These are phyloP conservation scores for Subacronicta megacephala DNA, from an alignment of 2,888 invertebrate species.

Conservation along the genomic window DNA sequence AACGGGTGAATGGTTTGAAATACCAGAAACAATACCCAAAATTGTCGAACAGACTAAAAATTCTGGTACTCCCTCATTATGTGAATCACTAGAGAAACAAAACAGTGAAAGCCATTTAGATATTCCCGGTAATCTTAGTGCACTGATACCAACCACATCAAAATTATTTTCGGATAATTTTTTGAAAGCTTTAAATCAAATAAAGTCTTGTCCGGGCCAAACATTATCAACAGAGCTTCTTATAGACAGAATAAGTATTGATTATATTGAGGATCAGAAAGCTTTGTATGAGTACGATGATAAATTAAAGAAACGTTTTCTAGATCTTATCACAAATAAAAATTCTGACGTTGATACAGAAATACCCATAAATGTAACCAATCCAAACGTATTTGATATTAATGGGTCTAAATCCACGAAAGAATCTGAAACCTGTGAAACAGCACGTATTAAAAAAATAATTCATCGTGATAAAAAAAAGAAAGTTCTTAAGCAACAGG, in stretches of 20 bases:
- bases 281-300: not conserved
- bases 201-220: not conserved
- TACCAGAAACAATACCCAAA: not conserved
- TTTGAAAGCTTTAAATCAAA: not conserved
- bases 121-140: not conserved
- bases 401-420: not conserved
- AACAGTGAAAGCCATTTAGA: constrained; percentile 1
- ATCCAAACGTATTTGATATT: not conserved
- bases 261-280: not conserved
- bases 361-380: not conserved
- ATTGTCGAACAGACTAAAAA: not conserved
- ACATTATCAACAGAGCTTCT: not conserved
- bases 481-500: not conserved
- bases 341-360: constrained; percentile 1
- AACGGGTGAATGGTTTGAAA: constrained; percentile 35
- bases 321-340: not conserved
- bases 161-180: not conserved
- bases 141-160: rapidly evolving
- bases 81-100: constrained; percentile 12
- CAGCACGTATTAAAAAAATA: not conserved
- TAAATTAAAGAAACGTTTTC: not conserved
- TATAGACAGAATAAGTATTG: not conserved
- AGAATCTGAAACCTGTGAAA: not conserved
- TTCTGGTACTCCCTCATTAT: not conserved
- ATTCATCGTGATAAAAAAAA: not conserved